Conservation (phyloP, 92 coral and sea anemone species). For the Meandrina meandrites region DNA sequence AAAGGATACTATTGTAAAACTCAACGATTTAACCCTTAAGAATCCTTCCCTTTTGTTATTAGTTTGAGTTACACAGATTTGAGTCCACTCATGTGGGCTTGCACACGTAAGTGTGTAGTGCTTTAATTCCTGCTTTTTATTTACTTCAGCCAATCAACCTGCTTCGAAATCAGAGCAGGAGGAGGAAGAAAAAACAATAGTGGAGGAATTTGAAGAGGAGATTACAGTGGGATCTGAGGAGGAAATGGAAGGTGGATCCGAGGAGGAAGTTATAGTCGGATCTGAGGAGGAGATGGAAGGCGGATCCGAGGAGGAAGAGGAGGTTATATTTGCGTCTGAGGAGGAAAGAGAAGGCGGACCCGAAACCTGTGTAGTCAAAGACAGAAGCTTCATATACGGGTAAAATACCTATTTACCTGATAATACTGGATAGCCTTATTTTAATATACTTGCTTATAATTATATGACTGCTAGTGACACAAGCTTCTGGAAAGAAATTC, state of each 20-base stretch:
- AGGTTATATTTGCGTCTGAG: not conserved
- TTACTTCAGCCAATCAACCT: too few species aligned
- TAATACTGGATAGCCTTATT: not conserved
- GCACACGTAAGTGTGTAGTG: not conserved
- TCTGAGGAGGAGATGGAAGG: too few species aligned
- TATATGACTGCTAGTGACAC: too few species aligned
- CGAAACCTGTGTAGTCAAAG: not conserved
- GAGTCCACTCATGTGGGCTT: not conserved
- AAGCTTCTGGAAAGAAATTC: too few species aligned
- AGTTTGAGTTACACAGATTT: not conserved
- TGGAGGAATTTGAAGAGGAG: not conserved
- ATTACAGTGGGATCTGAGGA: too few species aligned
- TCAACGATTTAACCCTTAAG: not conserved
- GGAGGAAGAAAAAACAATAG: not conserved
- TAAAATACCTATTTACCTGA: not conserved
- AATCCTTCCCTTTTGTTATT: too few species aligned
- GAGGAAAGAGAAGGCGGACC: not conserved
- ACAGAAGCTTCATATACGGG: not conserved
- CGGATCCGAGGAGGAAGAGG: too few species aligned
- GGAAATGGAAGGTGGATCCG: too few species aligned
- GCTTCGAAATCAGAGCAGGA: not conserved
- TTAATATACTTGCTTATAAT: not conserved
- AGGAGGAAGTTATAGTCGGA: too few species aligned
- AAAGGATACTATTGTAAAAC: not conserved
- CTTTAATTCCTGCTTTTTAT: not conserved